Evolutionary conservation across 1,140 invertebrate genomes (phyloP), one percentile per base, ranked within the genome.

Genomic region (Lepidotrigona ventralis): DNA sequence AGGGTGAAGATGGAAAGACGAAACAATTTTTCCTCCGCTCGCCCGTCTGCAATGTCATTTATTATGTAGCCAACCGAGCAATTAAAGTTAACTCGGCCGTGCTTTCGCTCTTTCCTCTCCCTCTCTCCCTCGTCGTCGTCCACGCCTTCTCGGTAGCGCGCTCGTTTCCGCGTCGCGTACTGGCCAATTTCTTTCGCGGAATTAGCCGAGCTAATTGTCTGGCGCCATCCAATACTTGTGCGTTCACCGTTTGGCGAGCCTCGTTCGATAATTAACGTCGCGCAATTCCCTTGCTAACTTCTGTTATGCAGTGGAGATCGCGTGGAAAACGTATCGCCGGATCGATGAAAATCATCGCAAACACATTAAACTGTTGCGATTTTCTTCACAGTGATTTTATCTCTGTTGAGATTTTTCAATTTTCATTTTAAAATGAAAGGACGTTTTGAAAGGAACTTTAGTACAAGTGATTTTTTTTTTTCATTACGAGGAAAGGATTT

Each of bases 151-250:
- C 33, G 6, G 33, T 14, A 15, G 17, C 33, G 19, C 19, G 69
- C 56, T 70, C 33, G 33, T 29, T 75, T 51, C 71, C 66, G 64
- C 73, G 68, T 81, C 77, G 75, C 64, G 83, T 78, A 80, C 86
- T 88, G 71, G 78, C 76, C 64, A 86, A 86, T 81, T 82, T 87
- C 87, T 90, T 60, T 91, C 89, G 86, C 77, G 87, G 87, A 92
- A 91, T 92, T 89, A 83, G 84, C 85, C 85, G 88, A 90, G 90
- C 89, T 92, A 92, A 92, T 92, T 92, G 91, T 91, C 91, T 88
- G 90, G 86, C 89, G 90, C 90, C 91, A 84, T 86, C 83, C 83
- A 80, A 90, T 89, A 88, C 83, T 77, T 70, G 0, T 15, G 14
- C 54, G n/a, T 66, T 77, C 39, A 51, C 58, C 71, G 54, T 46